Base-by-base conservation (phyloP, 35 echinoderm and acorn worm species). In the Ophioderma brevispina region DNA sequence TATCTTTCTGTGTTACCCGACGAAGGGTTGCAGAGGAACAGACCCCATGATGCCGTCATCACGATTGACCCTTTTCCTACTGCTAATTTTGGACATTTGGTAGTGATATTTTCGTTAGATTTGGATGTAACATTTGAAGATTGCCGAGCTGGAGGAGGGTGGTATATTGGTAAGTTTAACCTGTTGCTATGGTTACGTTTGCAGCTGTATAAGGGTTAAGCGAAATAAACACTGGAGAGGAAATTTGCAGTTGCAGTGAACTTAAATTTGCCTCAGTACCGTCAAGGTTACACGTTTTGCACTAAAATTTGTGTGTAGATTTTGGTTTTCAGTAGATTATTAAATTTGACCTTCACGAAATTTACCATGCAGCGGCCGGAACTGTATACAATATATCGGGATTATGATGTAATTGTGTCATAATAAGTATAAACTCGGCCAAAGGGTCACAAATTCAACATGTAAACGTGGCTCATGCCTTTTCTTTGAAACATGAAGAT, bases 51-150 rank as follows among this genome's bases (percentile, higher is more conserved):
- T 77, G 87, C 94, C 8, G 94, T 99, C 4, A 38, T 99, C 23
- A 91, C 78, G 18, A 76, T 99, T 23, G 97, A 99, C 79, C 97
- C 97, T 0, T 95, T 92, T 56, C 97, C 97, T 13, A 52, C 55
- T 21, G 97, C 91, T 17, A 93, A 91, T 77, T 99, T 99, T 81
- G 97, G 97, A 34, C 97, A 99, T 87, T 84, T 99, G 30, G 97
- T 99, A 39, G 5, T 99, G 37, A 89, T 99, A 38, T 99, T 95
- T 81, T 93, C 77, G 17, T 75, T 95, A 39, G 87, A 99, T 38
- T 86, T 91, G 36, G 87, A 87, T 83, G 77, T 88, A 13, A 76
- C 63, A 35, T 77, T 80, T 0, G 95, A 91, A 36, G 31, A 83
- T 23, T 97, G 95, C 80, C 90, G 33, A 31, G 89, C 78, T 39